Evolutionary conservation across 1,140 invertebrate genomes (phyloP).

Genomic region (Cydia splendana): DNA sequence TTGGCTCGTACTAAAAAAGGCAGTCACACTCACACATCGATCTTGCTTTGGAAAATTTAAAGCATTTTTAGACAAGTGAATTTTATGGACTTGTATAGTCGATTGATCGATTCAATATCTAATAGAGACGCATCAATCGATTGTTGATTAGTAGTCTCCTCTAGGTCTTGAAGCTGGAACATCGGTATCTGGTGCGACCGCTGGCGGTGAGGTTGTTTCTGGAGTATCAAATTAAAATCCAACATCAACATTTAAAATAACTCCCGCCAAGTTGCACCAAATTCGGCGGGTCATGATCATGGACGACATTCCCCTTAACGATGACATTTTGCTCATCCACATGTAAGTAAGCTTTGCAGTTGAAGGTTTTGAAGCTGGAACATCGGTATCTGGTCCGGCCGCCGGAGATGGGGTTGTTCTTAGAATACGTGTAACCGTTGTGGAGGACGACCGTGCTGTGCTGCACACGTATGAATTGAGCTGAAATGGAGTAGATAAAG

Average conservation of each 20-base stretch:
- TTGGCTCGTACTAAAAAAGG: too few relatives aligned
- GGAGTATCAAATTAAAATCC: not conserved
- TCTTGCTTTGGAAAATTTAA: too few relatives aligned
- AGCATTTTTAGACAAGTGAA: too few relatives aligned
- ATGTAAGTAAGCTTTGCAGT: slow-evolving; percentile 50
- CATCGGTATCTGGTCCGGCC: slow-evolving; percentile 51
- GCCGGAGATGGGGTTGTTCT: slow-evolving; percentile 38
- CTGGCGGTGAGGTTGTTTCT: slow-evolving; percentile 41
- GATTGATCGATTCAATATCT: too few relatives aligned
- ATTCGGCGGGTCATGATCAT: slow-evolving; percentile 47
- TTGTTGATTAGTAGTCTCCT: too few relatives aligned
- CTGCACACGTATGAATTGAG: not conserved
- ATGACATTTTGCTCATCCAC: slow-evolving; percentile 43
- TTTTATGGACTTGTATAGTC: too few relatives aligned
- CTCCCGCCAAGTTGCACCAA: slow-evolving; percentile 35
- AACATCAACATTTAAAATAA: slow-evolving; percentile 3
- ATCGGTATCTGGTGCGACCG: slow-evolving; percentile 48
- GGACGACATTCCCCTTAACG: slow-evolving; percentile 28
- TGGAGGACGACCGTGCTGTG: not conserved
- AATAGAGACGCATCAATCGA: too few relatives aligned
- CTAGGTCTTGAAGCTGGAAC: slow-evolving; percentile 39
- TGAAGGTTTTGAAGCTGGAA: slow-evolving; percentile 38
- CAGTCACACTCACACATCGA: too few relatives aligned
- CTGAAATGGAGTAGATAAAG: not conserved
- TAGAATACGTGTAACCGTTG: slow-evolving; percentile 48